A percentile compares a stretch with the other conserved stretches of the same genome.
phyloP scores from a whole-genome alignment of 2,113 vertebrate species.

The Halcyon malimbica region DNA sequence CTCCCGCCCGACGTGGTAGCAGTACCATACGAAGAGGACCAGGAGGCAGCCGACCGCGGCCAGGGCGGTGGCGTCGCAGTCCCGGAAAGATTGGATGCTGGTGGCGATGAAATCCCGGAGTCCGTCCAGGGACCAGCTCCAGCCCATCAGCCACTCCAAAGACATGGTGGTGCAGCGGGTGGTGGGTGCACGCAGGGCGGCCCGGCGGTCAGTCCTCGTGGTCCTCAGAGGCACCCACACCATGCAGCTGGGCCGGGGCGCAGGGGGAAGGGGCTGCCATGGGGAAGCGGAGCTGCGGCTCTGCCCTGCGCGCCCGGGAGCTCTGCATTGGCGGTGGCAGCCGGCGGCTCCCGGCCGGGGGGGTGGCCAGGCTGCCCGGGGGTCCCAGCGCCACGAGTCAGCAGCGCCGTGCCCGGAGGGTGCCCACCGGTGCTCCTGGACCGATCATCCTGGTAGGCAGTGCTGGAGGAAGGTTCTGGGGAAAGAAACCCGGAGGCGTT shows the following conservation, averaged over 20 bases:
- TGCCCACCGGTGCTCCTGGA: accelerated
- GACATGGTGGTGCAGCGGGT: slow-evolving; percentile 64
- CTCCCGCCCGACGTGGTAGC: slow-evolving; percentile 94
- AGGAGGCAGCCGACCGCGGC: slow-evolving; percentile 85
- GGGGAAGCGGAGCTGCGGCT: slow-evolving; percentile 9
- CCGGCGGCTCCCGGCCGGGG: not conserved
- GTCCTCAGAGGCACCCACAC: slow-evolving; percentile 60
- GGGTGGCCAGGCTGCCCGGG: not conserved
- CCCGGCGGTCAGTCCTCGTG: slow-evolving; percentile 50
- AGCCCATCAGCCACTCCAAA: slow-evolving; percentile 79
- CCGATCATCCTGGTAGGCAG: not conserved
- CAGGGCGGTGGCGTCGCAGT: slow-evolving; percentile 86
- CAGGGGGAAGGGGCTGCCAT: not conserved
- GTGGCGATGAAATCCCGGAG: slow-evolving; percentile 89
- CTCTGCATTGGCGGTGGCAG: not conserved
- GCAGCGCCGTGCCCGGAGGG: not conserved
- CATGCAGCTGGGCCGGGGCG: slow-evolving; percentile 5
- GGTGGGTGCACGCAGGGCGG: not conserved
- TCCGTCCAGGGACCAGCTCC: slow-evolving; percentile 88
- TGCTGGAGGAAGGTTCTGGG: not conserved
- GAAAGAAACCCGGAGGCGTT: not conserved
- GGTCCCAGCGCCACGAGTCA: not conserved
- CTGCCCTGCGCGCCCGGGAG: not conserved
- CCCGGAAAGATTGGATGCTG: slow-evolving; percentile 90
- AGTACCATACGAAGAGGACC: slow-evolving; percentile 95